phyloP scores from a whole-genome alignment of 2,797 vertebrate species.

The Myoxocephalus aenaeus region DNA sequence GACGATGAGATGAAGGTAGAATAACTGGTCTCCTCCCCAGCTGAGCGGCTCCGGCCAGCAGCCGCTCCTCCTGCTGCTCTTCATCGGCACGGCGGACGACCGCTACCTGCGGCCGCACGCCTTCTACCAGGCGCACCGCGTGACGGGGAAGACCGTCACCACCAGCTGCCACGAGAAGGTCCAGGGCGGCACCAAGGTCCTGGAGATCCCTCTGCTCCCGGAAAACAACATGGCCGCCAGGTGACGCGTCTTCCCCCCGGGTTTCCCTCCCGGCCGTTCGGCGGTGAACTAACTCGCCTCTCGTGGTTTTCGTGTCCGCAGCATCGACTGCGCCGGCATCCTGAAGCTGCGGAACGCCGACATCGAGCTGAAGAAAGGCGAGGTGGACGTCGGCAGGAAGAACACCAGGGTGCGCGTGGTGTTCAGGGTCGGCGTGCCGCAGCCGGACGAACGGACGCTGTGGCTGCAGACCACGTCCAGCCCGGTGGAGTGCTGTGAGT shows the following conservation, averaged over 20 bases:
- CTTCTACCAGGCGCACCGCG: conserved; percentile 98
- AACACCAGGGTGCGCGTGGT: conserved; percentile 95
- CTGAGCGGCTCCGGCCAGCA: conserved; percentile 90
- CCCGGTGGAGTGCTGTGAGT: conserved; percentile 95
- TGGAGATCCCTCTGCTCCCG: conserved; percentile 94
- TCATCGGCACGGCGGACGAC: conserved; percentile 96
- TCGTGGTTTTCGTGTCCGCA: conserved; percentile 49
- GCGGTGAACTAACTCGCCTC: too few relatives aligned
- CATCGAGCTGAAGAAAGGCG: conserved; percentile 96
- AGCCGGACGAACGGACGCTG: conserved; percentile 87
- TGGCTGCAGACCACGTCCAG: conserved; percentile 92
- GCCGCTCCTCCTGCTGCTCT: conserved; percentile 91
- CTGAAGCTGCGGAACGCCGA: conserved; percentile 97
- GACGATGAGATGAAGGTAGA: too few relatives aligned
- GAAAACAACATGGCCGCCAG: conserved; percentile 95
- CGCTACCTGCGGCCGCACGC: conserved; percentile 92
- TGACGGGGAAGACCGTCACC: conserved; percentile 96
- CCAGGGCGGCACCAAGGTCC: conserved; percentile 88
- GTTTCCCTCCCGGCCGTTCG: too few relatives aligned
- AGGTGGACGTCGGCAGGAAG: conserved; percentile 95
- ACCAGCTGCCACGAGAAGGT: conserved; percentile 93
- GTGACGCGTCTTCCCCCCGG: conserved; percentile 64
- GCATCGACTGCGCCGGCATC: conserved; percentile 97
- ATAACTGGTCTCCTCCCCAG: conserved; percentile 64
- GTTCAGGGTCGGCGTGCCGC: conserved; percentile 92